phyloP scores from a whole-genome alignment of 2,113 vertebrate species.

The Alces alces region DNA sequence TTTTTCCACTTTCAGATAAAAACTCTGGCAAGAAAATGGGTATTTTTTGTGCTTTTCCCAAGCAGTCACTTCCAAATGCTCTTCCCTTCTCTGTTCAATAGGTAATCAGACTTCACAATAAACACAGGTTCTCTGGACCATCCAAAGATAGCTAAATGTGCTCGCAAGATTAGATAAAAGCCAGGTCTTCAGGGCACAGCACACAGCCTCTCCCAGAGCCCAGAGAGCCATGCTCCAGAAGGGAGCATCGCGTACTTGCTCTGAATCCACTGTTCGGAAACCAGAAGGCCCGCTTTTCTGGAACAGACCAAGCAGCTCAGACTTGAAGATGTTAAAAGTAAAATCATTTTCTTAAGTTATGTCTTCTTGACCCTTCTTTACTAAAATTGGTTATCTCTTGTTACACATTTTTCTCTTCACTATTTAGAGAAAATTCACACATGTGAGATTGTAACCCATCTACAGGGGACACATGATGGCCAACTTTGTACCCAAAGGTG shows the following conservation, averaged over 20 bases:
- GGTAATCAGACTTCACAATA: constrained; percentile 66
- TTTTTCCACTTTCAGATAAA: constrained; percentile 69
- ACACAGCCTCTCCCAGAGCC: background rate
- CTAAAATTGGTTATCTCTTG: background rate
- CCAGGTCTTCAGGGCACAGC: background rate
- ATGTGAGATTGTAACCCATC: background rate
- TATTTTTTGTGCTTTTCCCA: constrained; percentile 75
- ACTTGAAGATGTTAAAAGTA: background rate
- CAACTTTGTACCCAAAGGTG: background rate
- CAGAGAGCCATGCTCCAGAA: background rate
- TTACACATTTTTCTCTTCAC: background rate
- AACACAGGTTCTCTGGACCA: constrained; percentile 62
- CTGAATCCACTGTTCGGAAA: constrained; percentile 3
- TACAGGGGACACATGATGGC: background rate
- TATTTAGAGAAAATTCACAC: background rate
- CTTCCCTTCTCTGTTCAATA: constrained; percentile 67
- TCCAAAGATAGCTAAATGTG: constrained; percentile 17
- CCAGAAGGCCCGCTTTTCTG: constrained; percentile 3
- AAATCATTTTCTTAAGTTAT: background rate
- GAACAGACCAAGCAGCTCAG: background rate
- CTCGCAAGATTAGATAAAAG: background rate
- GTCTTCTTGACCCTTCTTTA: background rate
- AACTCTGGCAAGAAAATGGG: constrained; percentile 76
- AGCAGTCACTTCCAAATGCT: constrained; percentile 66
- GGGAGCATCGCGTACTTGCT: background rate